phyloP scores from a whole-genome alignment of 2,888 invertebrate genomes.

The Galeruca laticollis region DNA sequence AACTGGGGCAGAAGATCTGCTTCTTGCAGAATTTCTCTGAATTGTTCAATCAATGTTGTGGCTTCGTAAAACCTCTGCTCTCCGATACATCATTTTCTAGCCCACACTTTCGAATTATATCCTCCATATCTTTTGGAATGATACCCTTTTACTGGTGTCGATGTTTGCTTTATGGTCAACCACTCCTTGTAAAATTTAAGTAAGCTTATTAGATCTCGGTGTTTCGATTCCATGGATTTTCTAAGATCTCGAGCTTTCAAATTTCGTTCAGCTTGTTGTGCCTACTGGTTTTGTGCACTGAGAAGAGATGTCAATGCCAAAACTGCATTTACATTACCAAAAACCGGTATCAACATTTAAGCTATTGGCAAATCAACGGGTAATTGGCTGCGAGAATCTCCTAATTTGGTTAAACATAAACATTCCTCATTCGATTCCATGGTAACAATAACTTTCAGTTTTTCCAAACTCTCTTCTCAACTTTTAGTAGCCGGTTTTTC shows the following conservation, averaged over 20 bases:
- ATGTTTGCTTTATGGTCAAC: constrained; percentile 76
- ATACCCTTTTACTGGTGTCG: constrained; percentile 50
- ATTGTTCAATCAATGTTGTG: constrained; percentile 91
- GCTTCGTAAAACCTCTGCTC: constrained; percentile 98
- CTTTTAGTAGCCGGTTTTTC: constrained; percentile 89
- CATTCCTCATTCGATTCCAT: constrained; percentile 79
- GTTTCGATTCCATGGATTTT: constrained; percentile 88
- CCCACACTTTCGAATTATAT: constrained; percentile 81
- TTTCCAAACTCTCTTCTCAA: constrained; percentile 87
- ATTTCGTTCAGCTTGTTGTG: constrained; percentile 88
- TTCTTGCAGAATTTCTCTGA: constrained; percentile 82
- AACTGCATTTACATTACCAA: constrained; percentile 89
- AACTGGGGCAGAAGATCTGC: constrained; percentile 61
- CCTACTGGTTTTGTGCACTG: constrained; percentile 94
- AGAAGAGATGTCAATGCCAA: constrained; percentile 91
- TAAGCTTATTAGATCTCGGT: constrained; percentile 95
- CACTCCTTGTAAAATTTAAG: constrained; percentile 90
- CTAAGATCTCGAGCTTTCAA: constrained; percentile 84
- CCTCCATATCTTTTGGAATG: constrained; percentile 44
- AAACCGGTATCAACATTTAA: constrained; percentile 94
- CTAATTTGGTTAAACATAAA: constrained; percentile 80
- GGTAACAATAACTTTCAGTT: constrained; percentile 87
- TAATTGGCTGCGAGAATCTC: constrained; percentile 85
- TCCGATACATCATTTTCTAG: constrained; percentile 86
- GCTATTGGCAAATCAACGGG: constrained; percentile 96